A percentile compares a stretch with the other conserved stretches of the same genome.
phyloP scores from a whole-genome alignment of 2,797 vertebrate genomes.

The Characodon lateralis region DNA sequence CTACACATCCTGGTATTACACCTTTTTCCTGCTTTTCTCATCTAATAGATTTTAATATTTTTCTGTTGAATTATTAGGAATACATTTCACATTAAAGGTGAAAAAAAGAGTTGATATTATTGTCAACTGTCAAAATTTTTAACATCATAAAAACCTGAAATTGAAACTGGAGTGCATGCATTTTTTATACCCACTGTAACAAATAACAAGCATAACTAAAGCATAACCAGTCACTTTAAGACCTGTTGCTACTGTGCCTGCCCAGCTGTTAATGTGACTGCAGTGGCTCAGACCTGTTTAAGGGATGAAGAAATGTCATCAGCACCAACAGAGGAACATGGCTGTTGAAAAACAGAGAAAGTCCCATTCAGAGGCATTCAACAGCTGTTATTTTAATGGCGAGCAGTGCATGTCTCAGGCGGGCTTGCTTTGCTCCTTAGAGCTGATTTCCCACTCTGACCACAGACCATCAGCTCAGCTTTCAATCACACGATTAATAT shows the following conservation, averaged over 20 bases:
- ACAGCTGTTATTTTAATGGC: neutral
- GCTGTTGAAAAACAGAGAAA: neutral
- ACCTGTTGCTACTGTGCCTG: neutral
- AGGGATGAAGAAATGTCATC: constrained; percentile 1
- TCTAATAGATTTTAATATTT: neutral
- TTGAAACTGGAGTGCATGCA: no score
- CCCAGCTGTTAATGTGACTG: neutral
- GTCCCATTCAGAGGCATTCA: neutral
- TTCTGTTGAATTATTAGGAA: neutral
- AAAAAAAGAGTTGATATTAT: neutral
- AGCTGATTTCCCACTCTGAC: constrained; percentile 38
- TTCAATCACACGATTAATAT: constrained; percentile 51
- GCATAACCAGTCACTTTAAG: neutral
- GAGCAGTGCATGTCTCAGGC: neutral
- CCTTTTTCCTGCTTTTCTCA: neutral
- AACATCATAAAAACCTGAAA: neutral
- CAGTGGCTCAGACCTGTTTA: neutral
- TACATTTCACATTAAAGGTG: neutral
- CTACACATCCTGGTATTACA: neutral
- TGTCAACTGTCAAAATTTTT: neutral
- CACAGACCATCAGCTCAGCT: constrained; percentile 39
- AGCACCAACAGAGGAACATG: neutral
- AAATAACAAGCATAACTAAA: neutral
- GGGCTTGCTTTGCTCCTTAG: constrained; percentile 33
- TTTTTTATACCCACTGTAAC: no score